Evolutionary conservation across 2,888 invertebrate species (phyloP), one percentile per base, ranked within the genome.

Genomic region (Volucella zonaria): DNA sequence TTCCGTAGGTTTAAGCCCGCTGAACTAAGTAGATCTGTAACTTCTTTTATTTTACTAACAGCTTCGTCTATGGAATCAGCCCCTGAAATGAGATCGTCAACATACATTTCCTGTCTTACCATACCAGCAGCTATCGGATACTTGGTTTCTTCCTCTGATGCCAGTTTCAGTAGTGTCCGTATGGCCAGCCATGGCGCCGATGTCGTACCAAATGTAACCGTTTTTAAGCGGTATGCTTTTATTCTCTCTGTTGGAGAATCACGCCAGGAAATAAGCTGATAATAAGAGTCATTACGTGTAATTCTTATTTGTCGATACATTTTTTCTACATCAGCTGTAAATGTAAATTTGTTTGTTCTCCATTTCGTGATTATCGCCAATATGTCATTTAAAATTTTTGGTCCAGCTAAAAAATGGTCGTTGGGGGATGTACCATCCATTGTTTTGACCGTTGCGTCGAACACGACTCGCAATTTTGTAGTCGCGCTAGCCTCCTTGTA

Each of bases 261-360:
- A 11, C 31, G 31, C 54, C 54, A 38, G n/a, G 31, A 31, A 3
- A 54, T 54, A 6, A 54, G 31, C 31, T 54, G 52, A 31, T 54
- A 54, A 54, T 31, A 54, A 8, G 12, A 54, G 52, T 54, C 52
- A 31, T 9, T 51, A 15, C 51, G 51, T 51, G 15, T 9, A 18
- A 51, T 18, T 51, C 51, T 51, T 18, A 51, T 51, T 51, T 51
- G 51, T 14, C 52, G 52, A 52, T 52, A 52, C 9, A 52, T 52
- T 23, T 52, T 52, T 23, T 52, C 23, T 1, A 52, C 18, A 18
- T 18, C 18, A 18, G 18, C 18, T 18, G 18, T 18, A 18, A 18
- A 18, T 18, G 18, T 18, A 11, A 23, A 52, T 23, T 23, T 52
- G 23, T 52, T 10, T 11, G 2, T 10, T 10, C 52, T 10, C 52